Evolutionary conservation across 2,113 vertebrate genomes (phyloP), one percentile per base, ranked within the genome.

Genomic region (Ameiurus melas): DNA sequence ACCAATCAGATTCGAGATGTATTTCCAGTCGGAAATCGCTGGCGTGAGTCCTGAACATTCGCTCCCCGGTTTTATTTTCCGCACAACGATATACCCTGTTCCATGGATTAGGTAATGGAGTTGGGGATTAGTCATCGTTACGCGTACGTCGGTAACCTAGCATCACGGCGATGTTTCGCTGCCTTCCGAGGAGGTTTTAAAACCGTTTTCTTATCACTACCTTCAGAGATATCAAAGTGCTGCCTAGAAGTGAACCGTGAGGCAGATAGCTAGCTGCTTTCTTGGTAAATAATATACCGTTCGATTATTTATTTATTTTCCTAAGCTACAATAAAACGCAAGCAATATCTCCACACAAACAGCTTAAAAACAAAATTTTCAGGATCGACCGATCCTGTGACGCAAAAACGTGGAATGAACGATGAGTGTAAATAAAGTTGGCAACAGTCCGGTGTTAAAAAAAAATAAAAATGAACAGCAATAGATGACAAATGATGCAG

Each of bases 381-480:
- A 73, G 13, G 19, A 68, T 4, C 14, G 33, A 22, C 13, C 25
- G 10, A 22, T 81, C 14, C 2, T 20, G n/a, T 30, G 33, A 57
- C 20, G 30, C 27, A 64, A 47, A 25, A 53, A 43, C 4, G 39
- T 12, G 25, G n/a, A 80, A 66, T 25, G 53, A 4, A 51, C 22
- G 16, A 47, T 20, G n/a, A 81, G 12, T 27, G 60, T 70, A 68
- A 89, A 80, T 25, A 30, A 25, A 12, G 33, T 90, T 89, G 90
- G 85, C 90, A 87, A 87, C 43, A 47, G 60, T 30, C 25, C 13
- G n/a, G 58, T 43, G 71, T 75, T 12, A 25, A 75, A 47, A 58
- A 33, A 57, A 57, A 81, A 33, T 2, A 6, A 33, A 2, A 12
- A 47, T n/a, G 36, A 64, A 84, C 25, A 83, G 25, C 47, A 36